phyloP scores from a whole-genome alignment of 2,113 vertebrate genomes.

The Mesembrinibis cayennensis region DNA sequence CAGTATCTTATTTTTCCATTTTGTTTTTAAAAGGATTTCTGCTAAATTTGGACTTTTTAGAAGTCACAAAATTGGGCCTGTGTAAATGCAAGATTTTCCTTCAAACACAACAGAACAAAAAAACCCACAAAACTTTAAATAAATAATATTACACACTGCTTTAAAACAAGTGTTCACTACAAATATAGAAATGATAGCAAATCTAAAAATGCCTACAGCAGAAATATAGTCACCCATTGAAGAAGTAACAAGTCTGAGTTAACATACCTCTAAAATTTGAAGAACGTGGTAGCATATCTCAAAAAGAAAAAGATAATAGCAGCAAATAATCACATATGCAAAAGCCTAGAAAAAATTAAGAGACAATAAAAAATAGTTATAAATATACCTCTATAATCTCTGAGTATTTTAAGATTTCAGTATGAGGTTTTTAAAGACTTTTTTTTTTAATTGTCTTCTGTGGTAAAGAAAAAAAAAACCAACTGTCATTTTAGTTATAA shows the following conservation, averaged over 20 bases:
- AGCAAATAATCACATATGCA: not conserved
- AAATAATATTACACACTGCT: not conserved
- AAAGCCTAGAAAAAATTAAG: not conserved
- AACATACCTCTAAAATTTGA: not conserved
- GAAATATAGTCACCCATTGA: not conserved
- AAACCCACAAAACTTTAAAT: not conserved
- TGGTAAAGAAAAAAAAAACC: not conserved
- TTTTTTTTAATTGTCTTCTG: not conserved
- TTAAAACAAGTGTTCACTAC: not conserved
- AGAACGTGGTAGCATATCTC: not conserved
- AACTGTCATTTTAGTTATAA: not conserved
- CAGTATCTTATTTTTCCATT: not conserved
- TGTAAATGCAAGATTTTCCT: not conserved
- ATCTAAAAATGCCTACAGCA: not conserved
- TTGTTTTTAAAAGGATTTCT: not conserved
- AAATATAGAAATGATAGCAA: not conserved
- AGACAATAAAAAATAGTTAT: not conserved
- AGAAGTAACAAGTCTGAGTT: not conserved
- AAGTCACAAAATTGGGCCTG: not conserved
- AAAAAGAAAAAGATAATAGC: not conserved
- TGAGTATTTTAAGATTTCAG: not conserved
- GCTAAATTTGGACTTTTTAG: not conserved
- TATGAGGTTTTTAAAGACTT: fast-evolving
- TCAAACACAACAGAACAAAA: not conserved
- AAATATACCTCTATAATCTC: not conserved